A percentile compares a stretch with the other conserved stretches of the same genome.
phyloP scores from a whole-genome alignment of 2,113 vertebrate species.

The Nannospalax galili region DNA sequence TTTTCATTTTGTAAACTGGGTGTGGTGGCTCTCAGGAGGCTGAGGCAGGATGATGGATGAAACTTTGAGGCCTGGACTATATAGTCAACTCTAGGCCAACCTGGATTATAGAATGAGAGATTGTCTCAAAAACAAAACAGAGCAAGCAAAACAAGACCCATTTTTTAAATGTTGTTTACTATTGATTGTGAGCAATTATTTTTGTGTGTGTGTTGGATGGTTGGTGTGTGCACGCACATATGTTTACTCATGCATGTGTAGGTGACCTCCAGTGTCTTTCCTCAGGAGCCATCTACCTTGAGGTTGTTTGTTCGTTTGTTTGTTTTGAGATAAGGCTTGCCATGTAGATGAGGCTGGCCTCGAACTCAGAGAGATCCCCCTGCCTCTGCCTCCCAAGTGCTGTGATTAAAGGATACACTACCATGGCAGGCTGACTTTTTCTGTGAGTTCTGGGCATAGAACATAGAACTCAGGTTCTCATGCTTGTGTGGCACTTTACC shows the following conservation, averaged over 20 bases:
- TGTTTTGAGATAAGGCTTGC: background rate
- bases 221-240: too few relatives aligned
- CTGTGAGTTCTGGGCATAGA: too few relatives aligned
- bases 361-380: background rate
- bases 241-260: too few relatives aligned
- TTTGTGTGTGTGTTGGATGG: background rate
- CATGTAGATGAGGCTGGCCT: background rate
- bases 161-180: background rate
- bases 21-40: background rate
- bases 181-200: background rate
- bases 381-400: background rate
- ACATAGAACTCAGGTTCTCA: too few relatives aligned
- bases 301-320: background rate
- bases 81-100: background rate
- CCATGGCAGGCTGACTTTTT: too few relatives aligned
- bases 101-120: background rate
- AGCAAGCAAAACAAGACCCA: background rate
- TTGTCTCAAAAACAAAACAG: background rate
- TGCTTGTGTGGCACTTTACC: too few relatives aligned
- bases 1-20: background rate
- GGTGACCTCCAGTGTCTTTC: too few relatives aligned
- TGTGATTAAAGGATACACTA: background rate
- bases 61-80: background rate
- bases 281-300: too few relatives aligned
- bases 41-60: background rate